Base-by-base conservation (phyloP, 1,140 invertebrate genomes). In the Cephus cinctus region DNA sequence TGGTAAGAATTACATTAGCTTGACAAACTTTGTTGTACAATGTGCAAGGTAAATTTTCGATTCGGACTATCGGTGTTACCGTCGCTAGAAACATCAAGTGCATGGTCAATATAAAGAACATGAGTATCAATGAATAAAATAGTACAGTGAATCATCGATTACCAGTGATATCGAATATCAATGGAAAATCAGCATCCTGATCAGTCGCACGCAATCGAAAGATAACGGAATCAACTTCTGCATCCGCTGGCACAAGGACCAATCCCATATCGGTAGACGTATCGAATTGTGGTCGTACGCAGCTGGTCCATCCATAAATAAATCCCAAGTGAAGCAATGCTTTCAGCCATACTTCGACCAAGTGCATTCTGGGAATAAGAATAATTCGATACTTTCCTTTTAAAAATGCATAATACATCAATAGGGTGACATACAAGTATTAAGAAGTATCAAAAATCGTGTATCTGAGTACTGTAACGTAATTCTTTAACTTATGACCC, bases 171-270 rank as follows among this genome's bases (percentile, higher is more conserved):
- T 88, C 86, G 74, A 94, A 94, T 49, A 83, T 78, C 50, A 93
- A 77, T 47, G 90, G 90, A 75, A 90, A 92, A 70, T 93, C 88
- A 63, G 88, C 88, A 71, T 92, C 88, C 30, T 90, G 85, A 72
- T 94, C 90, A 54, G 87, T 88, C 38, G 89, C 92, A 65, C 89
- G 83, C 41, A 94, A 80, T 57, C 90, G 81, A 75, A 93, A 94
- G 67, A 94, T 89, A 55, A 91, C 83, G 11, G 88, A 86, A 47
- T 88, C 87, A 54, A 90, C 82, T 57, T 85, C 82, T 16, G 89
- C 88, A 69, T 92, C 89, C 14, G 86, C 83, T 34, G 90, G 90
- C 27, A 94, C 82, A 23, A 92, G 79, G 31, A 92, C 85, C 39
- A 89, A 80, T 57, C 85, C 78, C 84, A 92, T 89, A 54, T 87